phyloP scores from a whole-genome alignment of 2,888 invertebrate species.

The Drosophila pseudotakahashii region DNA sequence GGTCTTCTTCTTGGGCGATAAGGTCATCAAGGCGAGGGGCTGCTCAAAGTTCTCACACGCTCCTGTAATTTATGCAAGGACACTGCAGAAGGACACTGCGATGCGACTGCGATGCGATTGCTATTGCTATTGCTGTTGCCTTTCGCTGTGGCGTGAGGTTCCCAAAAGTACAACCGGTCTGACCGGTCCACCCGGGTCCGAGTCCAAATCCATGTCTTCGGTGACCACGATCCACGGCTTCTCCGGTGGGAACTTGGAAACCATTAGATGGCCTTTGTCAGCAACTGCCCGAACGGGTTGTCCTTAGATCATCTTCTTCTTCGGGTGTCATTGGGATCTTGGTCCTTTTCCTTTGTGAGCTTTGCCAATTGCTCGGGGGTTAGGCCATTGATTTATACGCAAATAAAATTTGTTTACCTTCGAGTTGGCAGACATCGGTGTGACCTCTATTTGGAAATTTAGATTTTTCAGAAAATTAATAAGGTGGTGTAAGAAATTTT shows the following conservation, averaged over 20 bases:
- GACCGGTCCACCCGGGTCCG: constrained; percentile 73
- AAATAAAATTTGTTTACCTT: constrained; percentile 58
- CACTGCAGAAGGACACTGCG: constrained; percentile 82
- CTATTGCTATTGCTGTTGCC: constrained; percentile 23
- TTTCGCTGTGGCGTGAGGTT: constrained; percentile 52
- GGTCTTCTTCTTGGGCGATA: constrained; percentile 58
- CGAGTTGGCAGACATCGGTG: constrained; percentile 14
- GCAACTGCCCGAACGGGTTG: constrained; percentile 72
- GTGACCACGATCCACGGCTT: constrained; percentile 66
- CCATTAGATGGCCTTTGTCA: constrained; percentile 70
- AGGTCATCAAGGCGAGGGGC: constrained; percentile 62
- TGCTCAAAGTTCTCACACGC: constrained; percentile 70
- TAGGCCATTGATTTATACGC: constrained; percentile 63
- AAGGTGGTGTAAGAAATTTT: neutral
- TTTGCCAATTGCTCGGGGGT: constrained; percentile 49
- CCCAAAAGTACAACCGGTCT: constrained; percentile 78
- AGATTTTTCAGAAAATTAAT: neutral
- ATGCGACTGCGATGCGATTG: constrained; percentile 29
- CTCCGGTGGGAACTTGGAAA: constrained; percentile 59
- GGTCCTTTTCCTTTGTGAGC: constrained; percentile 5
- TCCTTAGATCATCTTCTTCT: constrained; percentile 16
- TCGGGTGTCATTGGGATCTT: constrained; percentile 28
- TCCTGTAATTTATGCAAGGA: constrained; percentile 81
- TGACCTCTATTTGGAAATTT: constrained; percentile 25
- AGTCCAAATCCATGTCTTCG: constrained; percentile 48